A percentile compares a stretch with the other conserved stretches of the same genome.
Conservation (phyloP, 2,797 vertebrate species). For the Sebastes iracundus region DNA sequence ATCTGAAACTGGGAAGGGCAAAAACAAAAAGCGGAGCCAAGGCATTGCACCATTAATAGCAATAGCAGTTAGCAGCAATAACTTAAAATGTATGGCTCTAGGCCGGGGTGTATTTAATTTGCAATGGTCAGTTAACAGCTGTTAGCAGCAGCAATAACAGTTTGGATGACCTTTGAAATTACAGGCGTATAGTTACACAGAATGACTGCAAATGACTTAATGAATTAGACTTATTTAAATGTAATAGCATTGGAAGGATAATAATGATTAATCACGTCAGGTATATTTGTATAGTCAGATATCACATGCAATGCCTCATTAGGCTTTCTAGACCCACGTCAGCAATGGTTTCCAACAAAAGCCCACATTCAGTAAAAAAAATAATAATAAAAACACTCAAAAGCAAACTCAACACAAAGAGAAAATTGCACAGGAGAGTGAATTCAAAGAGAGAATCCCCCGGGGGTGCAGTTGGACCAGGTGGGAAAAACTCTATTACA, state of each 20-base stretch:
- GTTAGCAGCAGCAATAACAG: not conserved
- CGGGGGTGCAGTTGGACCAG: not conserved
- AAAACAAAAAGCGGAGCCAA: not conserved
- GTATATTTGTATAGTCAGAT: not conserved
- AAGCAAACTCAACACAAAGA: conserved; percentile 7
- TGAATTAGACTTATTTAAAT: not conserved
- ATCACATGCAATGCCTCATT: not conserved
- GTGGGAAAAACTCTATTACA: conserved; percentile 10
- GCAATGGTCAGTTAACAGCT: not conserved
- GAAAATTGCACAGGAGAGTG: not conserved
- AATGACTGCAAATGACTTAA: not conserved
- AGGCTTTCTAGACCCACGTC: not conserved
- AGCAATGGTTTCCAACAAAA: not conserved
- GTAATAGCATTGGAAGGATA: not conserved
- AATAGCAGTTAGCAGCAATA: not conserved
- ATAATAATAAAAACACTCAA: not conserved
- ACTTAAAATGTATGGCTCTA: not conserved
- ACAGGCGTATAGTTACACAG: not conserved
- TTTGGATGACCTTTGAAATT: conserved; percentile 2
- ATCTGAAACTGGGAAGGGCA: not conserved
- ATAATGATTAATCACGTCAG: not conserved
- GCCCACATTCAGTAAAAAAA: not conserved
- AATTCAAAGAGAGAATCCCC: conserved; percentile 1
- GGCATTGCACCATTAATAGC: not conserved
- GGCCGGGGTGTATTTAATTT: not conserved